A percentile compares a stretch with the other conserved stretches of the same genome.
Evolutionary conservation across 2,888 invertebrate genomes (phyloP).

Genomic region (Spisula solida): DNA sequence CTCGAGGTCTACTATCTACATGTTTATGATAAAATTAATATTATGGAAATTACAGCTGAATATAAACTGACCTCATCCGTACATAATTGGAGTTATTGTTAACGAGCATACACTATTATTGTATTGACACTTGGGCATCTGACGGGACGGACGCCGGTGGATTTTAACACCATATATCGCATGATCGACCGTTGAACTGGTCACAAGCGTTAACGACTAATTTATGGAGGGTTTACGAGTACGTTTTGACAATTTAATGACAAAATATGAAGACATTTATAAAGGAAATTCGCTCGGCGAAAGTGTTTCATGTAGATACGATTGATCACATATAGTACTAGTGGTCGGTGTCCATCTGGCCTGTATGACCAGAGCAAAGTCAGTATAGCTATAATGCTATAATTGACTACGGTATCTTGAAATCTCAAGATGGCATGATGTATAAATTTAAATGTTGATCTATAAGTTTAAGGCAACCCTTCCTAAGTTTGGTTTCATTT

Average conservation of each 20-base stretch:
- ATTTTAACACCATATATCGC: neutral
- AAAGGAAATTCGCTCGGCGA: neutral
- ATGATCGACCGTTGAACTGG: constrained; percentile 5
- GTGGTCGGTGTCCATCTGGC: no score
- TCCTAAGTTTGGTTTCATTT: no score
- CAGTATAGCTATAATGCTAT: no score
- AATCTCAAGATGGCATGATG: no score
- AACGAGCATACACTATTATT: neutral
- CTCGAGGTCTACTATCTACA: no score
- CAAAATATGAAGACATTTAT: constrained; percentile 12
- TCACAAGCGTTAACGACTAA: neutral
- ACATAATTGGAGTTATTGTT: neutral
- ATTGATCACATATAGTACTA: neutral
- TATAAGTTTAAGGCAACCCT: no score
- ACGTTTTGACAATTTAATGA: neutral
- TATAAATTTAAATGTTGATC: no score
- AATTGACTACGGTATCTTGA: no score
- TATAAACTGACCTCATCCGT: no score
- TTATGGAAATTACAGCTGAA: no score
- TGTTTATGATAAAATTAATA: no score
- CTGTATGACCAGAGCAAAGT: no score
- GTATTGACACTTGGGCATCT: neutral
- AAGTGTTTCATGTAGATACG: neutral
- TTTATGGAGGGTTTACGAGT: neutral
- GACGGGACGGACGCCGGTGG: neutral